Conservation (phyloP, 1,140 invertebrate genomes). For the Dendrolimus kikuchii region DNA sequence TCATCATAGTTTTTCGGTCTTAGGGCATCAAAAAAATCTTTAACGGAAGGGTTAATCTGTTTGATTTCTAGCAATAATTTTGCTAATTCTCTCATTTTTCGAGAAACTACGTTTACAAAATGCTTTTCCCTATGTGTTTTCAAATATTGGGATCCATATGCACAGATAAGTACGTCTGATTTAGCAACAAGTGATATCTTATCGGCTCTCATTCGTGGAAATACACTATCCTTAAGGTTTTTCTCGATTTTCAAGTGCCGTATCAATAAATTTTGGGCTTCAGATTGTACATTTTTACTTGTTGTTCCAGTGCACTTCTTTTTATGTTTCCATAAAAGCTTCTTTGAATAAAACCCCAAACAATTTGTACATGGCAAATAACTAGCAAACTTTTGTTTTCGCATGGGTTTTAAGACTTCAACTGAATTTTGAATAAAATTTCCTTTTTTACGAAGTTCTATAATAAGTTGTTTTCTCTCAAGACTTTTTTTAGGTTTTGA, state of each 20-base stretch:
- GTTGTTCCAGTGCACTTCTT: slow-evolving; percentile 9
- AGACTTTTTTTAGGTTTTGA: too few relatives aligned
- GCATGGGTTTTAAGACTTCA: too few relatives aligned
- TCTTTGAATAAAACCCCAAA: slow-evolving; percentile 17
- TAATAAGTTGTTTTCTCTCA: too few relatives aligned
- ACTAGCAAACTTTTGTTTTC: too few relatives aligned
- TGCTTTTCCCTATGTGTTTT: slow-evolving; percentile 4
- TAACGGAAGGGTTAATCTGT: slow-evolving; percentile 10
- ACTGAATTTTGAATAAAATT: too few relatives aligned
- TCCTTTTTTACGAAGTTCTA: too few relatives aligned
- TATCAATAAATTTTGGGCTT: slow-evolving; percentile 20
- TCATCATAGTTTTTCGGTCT: slow-evolving; percentile 19
- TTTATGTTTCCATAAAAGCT: slow-evolving; percentile 11
- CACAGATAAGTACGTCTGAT: slow-evolving; percentile 31
- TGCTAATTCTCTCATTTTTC: slow-evolving; percentile 24
- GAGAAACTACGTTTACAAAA: slow-evolving; percentile 3
- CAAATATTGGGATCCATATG: slow-evolving; percentile 26
- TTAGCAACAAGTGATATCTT: slow-evolving; percentile 24
- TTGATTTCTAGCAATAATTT: slow-evolving; percentile 19
- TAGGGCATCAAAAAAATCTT: slow-evolving; percentile 15
- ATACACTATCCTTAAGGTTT: slow-evolving; percentile 20
- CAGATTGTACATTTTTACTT: slow-evolving; percentile 14
- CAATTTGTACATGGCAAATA: slow-evolving; percentile 19
- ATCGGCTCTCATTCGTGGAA: slow-evolving; percentile 16
- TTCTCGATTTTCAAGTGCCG: slow-evolving; percentile 17